These are phyloP conservation scores for Idaea aversata DNA, from an alignment of 2,888 invertebrate genomes.

Conservation along the genomic window DNA sequence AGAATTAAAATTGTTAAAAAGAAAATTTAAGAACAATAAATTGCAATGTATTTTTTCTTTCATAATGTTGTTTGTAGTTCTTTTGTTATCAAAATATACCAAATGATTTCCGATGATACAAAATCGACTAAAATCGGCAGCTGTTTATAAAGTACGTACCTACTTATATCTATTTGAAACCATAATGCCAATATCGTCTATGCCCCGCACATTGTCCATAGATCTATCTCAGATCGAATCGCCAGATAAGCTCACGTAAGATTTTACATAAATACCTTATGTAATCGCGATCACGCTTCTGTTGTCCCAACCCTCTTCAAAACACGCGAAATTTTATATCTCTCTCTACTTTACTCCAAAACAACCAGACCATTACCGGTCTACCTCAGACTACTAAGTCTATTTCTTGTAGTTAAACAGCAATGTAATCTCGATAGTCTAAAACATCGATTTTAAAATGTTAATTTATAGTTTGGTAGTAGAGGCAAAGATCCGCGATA, in stretches of 20 bases:
- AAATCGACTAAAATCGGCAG: slow-evolving; percentile 6
- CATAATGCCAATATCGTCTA: slow-evolving; percentile 37
- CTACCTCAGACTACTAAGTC: background rate
- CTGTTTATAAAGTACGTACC: slow-evolving; percentile 18
- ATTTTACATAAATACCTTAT: slow-evolving; percentile 69
- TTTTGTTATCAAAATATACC: background rate
- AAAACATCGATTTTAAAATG: slow-evolving; percentile 14
- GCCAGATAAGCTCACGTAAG: slow-evolving; percentile 38
- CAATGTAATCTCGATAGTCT: slow-evolving; percentile 28
- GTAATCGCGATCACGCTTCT: slow-evolving; percentile 63
- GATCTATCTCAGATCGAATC: slow-evolving; percentile 40
- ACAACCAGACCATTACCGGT: slow-evolving; percentile 28
- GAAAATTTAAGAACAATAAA: background rate
- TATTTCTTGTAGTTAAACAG: background rate
- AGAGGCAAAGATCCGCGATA: slow-evolving; percentile 58
- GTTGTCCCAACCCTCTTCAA: slow-evolving; percentile 32
- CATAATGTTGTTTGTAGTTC: background rate
- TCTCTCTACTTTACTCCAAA: slow-evolving; percentile 5
- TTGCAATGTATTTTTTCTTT: too few species aligned
- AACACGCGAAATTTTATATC: slow-evolving; percentile 15
- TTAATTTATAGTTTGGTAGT: slow-evolving; percentile 35
- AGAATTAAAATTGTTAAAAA: background rate
- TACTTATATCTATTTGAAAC: slow-evolving; percentile 3
- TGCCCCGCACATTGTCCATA: slow-evolving; percentile 35
- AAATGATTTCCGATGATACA: slow-evolving; percentile 7